phyloP scores from a whole-genome alignment of 2,888 invertebrate genomes.

The Periphyllus acericola region DNA sequence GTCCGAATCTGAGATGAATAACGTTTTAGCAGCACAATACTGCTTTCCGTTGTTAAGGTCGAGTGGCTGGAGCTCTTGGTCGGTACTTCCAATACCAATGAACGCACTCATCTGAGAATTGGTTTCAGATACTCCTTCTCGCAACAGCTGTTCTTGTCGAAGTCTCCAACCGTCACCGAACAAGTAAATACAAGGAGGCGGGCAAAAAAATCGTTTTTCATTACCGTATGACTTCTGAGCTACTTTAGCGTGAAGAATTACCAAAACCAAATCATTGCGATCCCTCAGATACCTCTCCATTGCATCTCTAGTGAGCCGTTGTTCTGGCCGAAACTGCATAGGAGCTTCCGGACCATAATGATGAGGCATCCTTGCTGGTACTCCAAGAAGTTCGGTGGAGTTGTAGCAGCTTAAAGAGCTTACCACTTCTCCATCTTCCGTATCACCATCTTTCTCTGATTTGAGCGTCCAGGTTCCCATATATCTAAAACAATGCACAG shows the following conservation, averaged over 20 bases:
- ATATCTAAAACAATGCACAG: constrained; percentile 23
- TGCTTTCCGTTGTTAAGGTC: constrained; percentile 97
- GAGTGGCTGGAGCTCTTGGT: constrained; percentile 98
- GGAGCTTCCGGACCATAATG: constrained; percentile 74
- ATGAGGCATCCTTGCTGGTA: constrained; percentile 77
- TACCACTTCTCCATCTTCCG: constrained; percentile 56
- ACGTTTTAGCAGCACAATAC: constrained; percentile 98
- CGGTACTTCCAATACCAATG: constrained; percentile 98
- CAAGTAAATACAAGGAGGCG: constrained; percentile 98
- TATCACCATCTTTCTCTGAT: constrained; percentile 60
- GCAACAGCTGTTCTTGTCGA: constrained; percentile 91
- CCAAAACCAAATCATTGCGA: constrained; percentile 93
- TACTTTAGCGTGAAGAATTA: constrained; percentile 98
- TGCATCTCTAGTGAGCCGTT: constrained; percentile 83
- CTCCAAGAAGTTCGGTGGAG: constrained; percentile 40
- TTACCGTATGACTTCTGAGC: constrained; percentile 99
- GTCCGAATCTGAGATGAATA: constrained; percentile 99
- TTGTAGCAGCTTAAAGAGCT: constrained; percentile 58
- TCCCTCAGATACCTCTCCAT: constrained; percentile 97
- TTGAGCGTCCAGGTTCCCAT: constrained; percentile 60
- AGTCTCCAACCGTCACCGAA: constrained; percentile 98
- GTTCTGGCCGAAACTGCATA: constrained; percentile 69
- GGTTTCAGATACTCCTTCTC: constrained; percentile 74
- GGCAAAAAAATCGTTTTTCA: constrained; percentile 99
- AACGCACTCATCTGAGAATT: constrained; percentile 97